Evolutionary conservation across 2,113 vertebrate genomes (phyloP), one percentile per base, ranked within the genome.

Genomic region (human): DNA sequence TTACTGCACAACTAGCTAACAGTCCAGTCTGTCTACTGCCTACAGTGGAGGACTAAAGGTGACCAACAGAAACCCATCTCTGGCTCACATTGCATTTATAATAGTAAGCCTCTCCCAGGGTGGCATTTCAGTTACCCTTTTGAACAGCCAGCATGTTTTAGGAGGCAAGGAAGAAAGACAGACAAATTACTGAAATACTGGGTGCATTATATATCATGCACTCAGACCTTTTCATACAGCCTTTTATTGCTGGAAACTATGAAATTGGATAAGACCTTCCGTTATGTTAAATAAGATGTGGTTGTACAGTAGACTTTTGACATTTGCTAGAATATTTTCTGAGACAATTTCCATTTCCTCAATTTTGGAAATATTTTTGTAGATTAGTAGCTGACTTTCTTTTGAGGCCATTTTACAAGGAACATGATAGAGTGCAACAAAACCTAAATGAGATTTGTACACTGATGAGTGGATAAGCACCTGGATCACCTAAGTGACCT

Each of bases 311-410:
- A 95, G 91, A 64, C 94, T 79, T 97, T 91, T 97, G 97, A 96
- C 86, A 96, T 97, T 96, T 96, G 55, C 96, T 96, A 64, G 79
- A 96, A 48, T 93, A 87, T 93, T 96, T 97, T 81, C 87, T 57
- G 52, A 97, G 92, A 95, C 79, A 73, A 87, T 94, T 97, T 85
- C 57, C 6, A 25, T 94, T 96, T 97, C 61, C 16, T 52, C 73
- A 96, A 23, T 89, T 93, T 93, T 95, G 81, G 92, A 94, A 14
- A 75, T 93, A 70, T 68, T 59, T 96, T 84, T 94, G 48, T 50
- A 82, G 70, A 73, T 59, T 78, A 82, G 50, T 66, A 83, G 45
- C 93, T 94, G 88, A 55, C 55, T 88, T 76, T 93, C 48, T 84
- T 96, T 73, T 61, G 91, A 89, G 89, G 80, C 66, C 40, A 68